phyloP scores from a whole-genome alignment of 2,113 vertebrate genomes.

The chimpanzee (Pan troglodytes) region NHGRI_mPanTro3-v2.1_pri NC_072421.2:122202001-122202500 shows the following conservation, averaged over 20 bases:
- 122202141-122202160: conserved; percentile 34
- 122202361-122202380: conserved; percentile 33
- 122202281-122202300: not conserved
- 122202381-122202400: conserved; percentile 7
- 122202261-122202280: not conserved
- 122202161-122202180: not conserved
- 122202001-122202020: not conserved
- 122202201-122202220: not conserved
- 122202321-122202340: not conserved
- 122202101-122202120: not conserved
- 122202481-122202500: not conserved
- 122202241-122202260: not conserved
- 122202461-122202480: not conserved
- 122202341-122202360: not conserved
- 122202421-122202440: not conserved
- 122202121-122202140: not conserved
- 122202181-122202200: conserved; percentile 9
- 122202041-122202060: conserved; percentile 9
- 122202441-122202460: not conserved
- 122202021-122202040: not conserved
- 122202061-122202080: not conserved
- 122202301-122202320: not conserved
- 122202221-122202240: not conserved
- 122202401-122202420: not conserved
- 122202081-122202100: not conserved